Evolutionary conservation across 1,140 invertebrate species (phyloP), one percentile per base, ranked within the genome.

Genomic region (Sipha flava): DNA sequence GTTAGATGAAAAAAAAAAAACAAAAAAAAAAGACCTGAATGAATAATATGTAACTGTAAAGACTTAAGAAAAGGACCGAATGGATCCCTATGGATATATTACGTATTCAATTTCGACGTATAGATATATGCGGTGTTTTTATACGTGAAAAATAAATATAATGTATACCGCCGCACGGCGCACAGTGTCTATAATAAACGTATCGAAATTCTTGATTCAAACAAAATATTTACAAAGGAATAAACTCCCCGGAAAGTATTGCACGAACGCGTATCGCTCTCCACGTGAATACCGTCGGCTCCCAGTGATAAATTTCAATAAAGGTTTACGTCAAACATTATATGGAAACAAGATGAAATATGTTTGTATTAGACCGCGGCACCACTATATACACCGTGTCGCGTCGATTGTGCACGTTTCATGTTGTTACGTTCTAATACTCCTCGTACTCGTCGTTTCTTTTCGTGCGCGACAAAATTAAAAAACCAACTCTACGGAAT

Each of bases 61-160:
- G 26, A 54, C 72, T 75, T 40, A 54, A 54, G 54, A 73, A 45
- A 54, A 54, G 47, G 49, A 52, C 31, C 7, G n/a, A 75, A 57
- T 54, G 21, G 72, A 75, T 75, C 49, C 49, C 72, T 18, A 57
- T 54, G 72, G 72, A 75, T 75, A 40, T 34, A 57, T 75, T 75
- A 75, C 72, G 31, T 2, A 75, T 52, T 52, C 72, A 75, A 75
- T 75, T 52, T 75, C 31, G 10, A 21, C 9, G 29, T 49, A 49
- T 72, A 45, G 21, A 14, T 2, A 62, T 34, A 10, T 34, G 12
- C 18, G 31, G 40, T 34, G 18, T 43, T 43, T 66, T 26, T 54
- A 10, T 21, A 10, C 12, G 21, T 3, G 21, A 40, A 40, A 26
- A 66, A 66, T 43, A n/a, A 64, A 10, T n/a, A n/a, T n/a, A n/a